phyloP scores from a whole-genome alignment of 2,888 invertebrate species.

The Callinectes sapidus region DNA sequence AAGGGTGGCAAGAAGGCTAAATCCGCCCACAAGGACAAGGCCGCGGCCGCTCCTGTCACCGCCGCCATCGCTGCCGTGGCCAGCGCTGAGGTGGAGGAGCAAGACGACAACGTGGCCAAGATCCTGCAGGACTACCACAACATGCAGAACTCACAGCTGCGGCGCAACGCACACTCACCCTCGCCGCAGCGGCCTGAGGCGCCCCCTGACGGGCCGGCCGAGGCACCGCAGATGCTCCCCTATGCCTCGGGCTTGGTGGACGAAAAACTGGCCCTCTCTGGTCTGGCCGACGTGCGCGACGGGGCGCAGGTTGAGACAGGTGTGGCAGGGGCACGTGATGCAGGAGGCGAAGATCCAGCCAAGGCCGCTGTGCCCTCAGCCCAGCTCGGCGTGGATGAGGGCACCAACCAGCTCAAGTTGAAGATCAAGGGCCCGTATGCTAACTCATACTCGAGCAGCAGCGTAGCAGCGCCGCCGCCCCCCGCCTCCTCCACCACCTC shows the following conservation, averaged over 20 bases:
- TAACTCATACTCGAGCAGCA: constrained; percentile 81
- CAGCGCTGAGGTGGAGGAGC: constrained; percentile 4
- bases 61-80: constrained; percentile 32
- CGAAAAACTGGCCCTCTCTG: constrained; percentile 43
- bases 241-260: constrained; percentile 39
- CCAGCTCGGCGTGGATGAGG: constrained; percentile 62
- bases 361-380: constrained; percentile 61
- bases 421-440: constrained; percentile 93
- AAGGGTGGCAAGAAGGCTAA: constrained; percentile 65
- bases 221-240: constrained; percentile 53
- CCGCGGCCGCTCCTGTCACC: not conserved
- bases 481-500: constrained; percentile 67
- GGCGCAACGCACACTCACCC: constrained; percentile 61
- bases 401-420: constrained; percentile 86
- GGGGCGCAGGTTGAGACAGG: constrained; percentile 9
- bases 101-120: constrained; percentile 67
- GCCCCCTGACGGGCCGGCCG: constrained; percentile 53
- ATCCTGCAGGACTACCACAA: constrained; percentile 67
- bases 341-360: constrained; percentile 40
- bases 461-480: constrained; percentile 77
- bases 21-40: constrained; percentile 61
- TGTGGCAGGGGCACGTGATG: constrained; percentile 52
- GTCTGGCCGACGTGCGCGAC: not conserved
- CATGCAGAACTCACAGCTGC: constrained; percentile 64
- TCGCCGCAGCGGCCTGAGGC: constrained; percentile 60